Conservation (phyloP, 2,888 invertebrate species). For the Cerastis rubricosa region DNA sequence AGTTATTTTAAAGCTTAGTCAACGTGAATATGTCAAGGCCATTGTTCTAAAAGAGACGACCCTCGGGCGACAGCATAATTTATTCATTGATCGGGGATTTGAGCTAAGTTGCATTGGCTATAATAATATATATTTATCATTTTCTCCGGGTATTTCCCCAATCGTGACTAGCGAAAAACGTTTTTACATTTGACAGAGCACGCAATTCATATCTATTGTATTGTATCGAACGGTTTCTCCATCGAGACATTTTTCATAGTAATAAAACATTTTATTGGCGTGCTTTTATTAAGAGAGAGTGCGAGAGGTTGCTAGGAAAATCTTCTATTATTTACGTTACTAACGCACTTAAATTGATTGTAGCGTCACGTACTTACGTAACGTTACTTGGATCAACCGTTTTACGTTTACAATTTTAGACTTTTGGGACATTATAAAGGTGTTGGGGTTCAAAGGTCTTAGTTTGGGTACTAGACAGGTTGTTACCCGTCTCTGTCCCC, state of each 20-base stretch:
- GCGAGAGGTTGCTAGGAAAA: conserved; percentile 38
- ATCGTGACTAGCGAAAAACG: conserved; percentile 13
- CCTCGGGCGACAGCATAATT: conserved; percentile 20
- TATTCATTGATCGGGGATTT: conserved; percentile 32
- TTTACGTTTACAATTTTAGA: conserved; percentile 26
- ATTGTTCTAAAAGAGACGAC: conserved; percentile 27
- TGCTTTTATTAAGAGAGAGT: conserved; percentile 49
- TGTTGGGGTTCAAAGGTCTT: conserved; percentile 37
- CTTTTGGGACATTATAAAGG: conserved; percentile 12
- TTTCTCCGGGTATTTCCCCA: conserved; percentile 26
- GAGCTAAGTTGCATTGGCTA: conserved; percentile 10
- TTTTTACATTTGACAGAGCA: conserved; percentile 61
- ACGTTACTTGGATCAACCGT: conserved; percentile 2
- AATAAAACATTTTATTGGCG: conserved; percentile 39
- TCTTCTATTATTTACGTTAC: conserved; percentile 41
- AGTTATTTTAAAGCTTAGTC: conserved; percentile 29
- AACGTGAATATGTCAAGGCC: conserved; percentile 38
- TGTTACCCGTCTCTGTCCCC: not conserved
- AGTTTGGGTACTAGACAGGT: conserved; percentile 18
- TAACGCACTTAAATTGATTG: conserved; percentile 17
- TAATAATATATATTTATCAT: not conserved
- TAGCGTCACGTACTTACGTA: conserved; percentile 27
- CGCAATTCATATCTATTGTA: conserved; percentile 42
- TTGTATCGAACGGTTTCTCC: conserved; percentile 36
- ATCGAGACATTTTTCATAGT: conserved; percentile 37